These are phyloP conservation scores for Parnassius orleans DNA, from an alignment of 2,888 invertebrate species.

Conservation along the genomic window DNA sequence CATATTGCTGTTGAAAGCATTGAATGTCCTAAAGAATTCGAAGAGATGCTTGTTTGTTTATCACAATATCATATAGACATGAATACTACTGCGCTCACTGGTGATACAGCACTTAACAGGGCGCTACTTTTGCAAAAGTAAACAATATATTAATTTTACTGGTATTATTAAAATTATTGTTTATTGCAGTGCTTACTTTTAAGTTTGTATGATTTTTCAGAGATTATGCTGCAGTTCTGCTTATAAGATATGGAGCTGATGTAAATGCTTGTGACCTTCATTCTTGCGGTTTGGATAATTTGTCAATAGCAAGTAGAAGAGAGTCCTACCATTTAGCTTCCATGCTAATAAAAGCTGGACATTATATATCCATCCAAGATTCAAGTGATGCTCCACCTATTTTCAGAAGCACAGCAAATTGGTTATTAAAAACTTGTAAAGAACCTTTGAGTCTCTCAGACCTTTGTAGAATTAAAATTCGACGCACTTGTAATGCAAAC, in stretches of 20 bases:
- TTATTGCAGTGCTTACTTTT: slow-evolving; percentile 7
- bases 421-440: slow-evolving; percentile 63
- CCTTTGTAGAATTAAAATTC: slow-evolving; percentile 79
- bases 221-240: slow-evolving; percentile 74
- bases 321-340: slow-evolving; percentile 50
- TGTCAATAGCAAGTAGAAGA: slow-evolving; percentile 75
- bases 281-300: slow-evolving; percentile 77
- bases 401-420: slow-evolving; percentile 51
- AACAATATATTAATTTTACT: slow-evolving; percentile 46
- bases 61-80: slow-evolving; percentile 68
- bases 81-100: slow-evolving; percentile 65
- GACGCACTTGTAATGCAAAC: slow-evolving; percentile 51
- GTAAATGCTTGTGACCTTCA: slow-evolving; percentile 82
- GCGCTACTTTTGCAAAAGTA: slow-evolving; percentile 74
- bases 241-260: slow-evolving; percentile 83
- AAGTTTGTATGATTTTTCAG: slow-evolving; percentile 45
- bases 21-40: slow-evolving; percentile 70
- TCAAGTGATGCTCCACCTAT: slow-evolving; percentile 36
- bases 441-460: slow-evolving; percentile 79
- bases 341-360: slow-evolving; percentile 69
- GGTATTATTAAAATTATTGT: background rate
- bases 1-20: slow-evolving; percentile 83
- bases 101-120: slow-evolving; percentile 77
- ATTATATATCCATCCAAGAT: slow-evolving; percentile 40
- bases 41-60: slow-evolving; percentile 73